Evolutionary conservation across 2,113 vertebrate species (phyloP), one percentile per base, ranked within the genome.

Genomic region (Poeciliopsis turrubarensis): DNA sequence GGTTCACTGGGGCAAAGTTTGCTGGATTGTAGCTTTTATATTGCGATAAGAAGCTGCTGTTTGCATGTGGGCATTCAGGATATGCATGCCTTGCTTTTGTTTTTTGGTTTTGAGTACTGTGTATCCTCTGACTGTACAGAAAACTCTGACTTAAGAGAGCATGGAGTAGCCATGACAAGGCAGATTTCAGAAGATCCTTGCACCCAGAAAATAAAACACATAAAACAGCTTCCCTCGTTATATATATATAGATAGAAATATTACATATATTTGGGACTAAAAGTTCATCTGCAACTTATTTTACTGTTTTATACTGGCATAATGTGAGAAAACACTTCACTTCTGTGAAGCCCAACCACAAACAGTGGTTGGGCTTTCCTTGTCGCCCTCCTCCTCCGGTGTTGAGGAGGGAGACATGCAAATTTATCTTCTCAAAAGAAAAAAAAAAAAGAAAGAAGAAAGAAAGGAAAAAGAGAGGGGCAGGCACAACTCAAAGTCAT

Each of bases 331-430:
- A 79, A 82, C 41, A 65, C 64, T 82, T 75, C 47, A 47, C 44
- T 47, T 47, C 44, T 73, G 60, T 82, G 30, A 31, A 31, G 4
- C 30, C 3, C 30, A 31, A 31, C 30, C 30, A 31, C 37, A 51
- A 80, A 86, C 75, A 84, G 85, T 75, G 34, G 89, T 80, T 65
- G 44, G 70, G 66, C 68, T 68, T 84, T 81, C 65, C 74, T 75
- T 74, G 68, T 63, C 82, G 77, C 69, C 72, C 86, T 85, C 87
- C 87, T 80, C 77, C 81, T 86, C 32, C 74, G 61, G 34, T 78
- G 73, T 74, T 34, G 67, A 91, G 87, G 91, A 92, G 87, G 89
- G 88, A 89, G 76, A 87, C 81, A 89, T 92, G 90, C 89, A 93
- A 89, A 93, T 92, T 4, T 60, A 51, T 89, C 82, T 81, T 72